Conservation (phyloP, 1,140 invertebrate genomes). For the Hesperophylax magnus region DNA sequence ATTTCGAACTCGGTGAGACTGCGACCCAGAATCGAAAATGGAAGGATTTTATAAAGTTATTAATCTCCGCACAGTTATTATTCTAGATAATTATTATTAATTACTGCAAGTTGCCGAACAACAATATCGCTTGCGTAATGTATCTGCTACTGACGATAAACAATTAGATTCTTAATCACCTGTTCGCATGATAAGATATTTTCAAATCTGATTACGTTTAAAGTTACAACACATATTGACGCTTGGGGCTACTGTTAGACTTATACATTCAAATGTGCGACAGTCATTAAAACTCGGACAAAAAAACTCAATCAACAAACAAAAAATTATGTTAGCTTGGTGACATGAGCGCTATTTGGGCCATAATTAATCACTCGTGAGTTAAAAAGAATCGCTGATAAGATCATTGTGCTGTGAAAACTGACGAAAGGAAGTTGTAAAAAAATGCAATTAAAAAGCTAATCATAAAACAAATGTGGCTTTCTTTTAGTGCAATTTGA, state of each 20-base stretch:
- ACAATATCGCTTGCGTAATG: background rate
- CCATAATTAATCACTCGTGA: background rate
- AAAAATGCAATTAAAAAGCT: too few relatives aligned
- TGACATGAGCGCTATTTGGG: background rate
- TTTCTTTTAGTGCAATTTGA: too few relatives aligned
- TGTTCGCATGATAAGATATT: background rate
- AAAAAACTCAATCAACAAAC: background rate
- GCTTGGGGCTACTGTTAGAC: background rate
- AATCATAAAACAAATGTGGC: too few relatives aligned
- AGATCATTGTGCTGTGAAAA: too few relatives aligned
- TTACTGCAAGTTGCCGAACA: background rate
- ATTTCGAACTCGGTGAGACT: too few relatives aligned
- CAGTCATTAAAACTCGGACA: background rate
- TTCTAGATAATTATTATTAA: too few relatives aligned
- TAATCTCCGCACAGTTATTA: too few relatives aligned
- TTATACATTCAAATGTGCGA: background rate
- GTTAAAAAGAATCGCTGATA: too few relatives aligned
- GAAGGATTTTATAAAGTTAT: too few relatives aligned
- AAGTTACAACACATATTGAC: background rate
- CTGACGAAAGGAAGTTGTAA: too few relatives aligned
- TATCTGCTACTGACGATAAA: background rate
- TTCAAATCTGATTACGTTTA: background rate
- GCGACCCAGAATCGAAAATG: too few relatives aligned
- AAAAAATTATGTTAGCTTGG: background rate
- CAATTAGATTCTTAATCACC: constrained; percentile 6